Conservation (phyloP, 1,140 invertebrate genomes). For the Drosophila subpulchrella region DNA sequence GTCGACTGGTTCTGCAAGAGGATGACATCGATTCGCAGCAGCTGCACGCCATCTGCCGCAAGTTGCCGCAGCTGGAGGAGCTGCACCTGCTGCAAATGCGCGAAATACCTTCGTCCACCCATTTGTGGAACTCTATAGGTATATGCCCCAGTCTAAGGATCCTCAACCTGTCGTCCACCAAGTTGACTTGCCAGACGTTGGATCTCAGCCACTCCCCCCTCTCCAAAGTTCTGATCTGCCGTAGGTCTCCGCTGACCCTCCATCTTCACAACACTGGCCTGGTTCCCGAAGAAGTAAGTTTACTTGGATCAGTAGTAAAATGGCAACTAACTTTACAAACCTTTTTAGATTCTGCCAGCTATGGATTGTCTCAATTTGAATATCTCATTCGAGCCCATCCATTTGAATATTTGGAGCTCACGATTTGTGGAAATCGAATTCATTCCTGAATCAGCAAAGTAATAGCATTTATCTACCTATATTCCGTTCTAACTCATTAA, state of each 20-base stretch:
- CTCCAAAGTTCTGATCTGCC: slow-evolving; percentile 2
- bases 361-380: slow-evolving; percentile 36
- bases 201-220: not conserved
- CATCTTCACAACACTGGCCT: slow-evolving; percentile 27
- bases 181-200: slow-evolving; percentile 13
- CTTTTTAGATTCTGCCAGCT: not conserved
- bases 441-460: not conserved
- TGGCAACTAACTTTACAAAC: not conserved
- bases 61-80: slow-evolving; percentile 40
- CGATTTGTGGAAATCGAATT: slow-evolving; percentile 59
- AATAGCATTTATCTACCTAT: not conserved
- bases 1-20: slow-evolving; percentile 41
- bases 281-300: slow-evolving; percentile 3
- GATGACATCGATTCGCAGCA: slow-evolving; percentile 54
- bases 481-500: not conserved
- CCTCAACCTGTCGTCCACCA: slow-evolving; percentile 38
- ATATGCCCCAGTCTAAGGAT: slow-evolving; percentile 17
- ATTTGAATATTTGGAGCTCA: slow-evolving; percentile 43
- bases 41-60: slow-evolving; percentile 29
- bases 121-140: slow-evolving; percentile 43
- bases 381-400: slow-evolving; percentile 37
- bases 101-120: slow-evolving; percentile 28
- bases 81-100: slow-evolving; percentile 59
- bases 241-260: slow-evolving; percentile 19
- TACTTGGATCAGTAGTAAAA: no score